phyloP scores from a whole-genome alignment of 64 coral and sea anemone genomes.

The Actinia equina region DNA sequence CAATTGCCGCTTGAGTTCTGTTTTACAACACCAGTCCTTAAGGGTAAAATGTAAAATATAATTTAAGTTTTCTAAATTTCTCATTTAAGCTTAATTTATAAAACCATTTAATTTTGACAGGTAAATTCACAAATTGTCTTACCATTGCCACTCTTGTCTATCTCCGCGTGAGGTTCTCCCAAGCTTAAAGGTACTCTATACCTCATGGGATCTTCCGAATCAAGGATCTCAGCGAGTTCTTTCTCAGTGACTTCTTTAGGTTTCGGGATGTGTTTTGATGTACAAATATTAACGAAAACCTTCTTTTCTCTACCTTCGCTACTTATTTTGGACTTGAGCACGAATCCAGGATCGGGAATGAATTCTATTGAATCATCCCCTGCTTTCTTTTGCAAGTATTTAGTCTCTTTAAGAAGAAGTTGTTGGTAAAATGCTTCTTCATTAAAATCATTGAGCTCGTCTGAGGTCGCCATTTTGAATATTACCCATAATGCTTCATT shows the following conservation, averaged over 20 bases:
- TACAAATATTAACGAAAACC: conserved; percentile 96
- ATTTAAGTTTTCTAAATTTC: too few relatives aligned
- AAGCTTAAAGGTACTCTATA: conserved; percentile 88
- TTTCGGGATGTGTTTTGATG: conserved; percentile 64
- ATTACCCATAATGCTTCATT: conserved; percentile 24
- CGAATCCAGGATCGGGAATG: conserved; percentile 77
- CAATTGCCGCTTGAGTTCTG: too few relatives aligned
- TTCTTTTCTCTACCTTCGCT: conserved; percentile 64
- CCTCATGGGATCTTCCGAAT: conserved; percentile 68
- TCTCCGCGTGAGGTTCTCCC: conserved; percentile 91
- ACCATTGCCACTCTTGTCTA: conserved; percentile 93
- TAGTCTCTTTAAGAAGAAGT: conserved; percentile 58
- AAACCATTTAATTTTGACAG: too few relatives aligned
- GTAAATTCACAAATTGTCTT: background rate
- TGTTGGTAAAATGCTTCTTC: conserved; percentile 84
- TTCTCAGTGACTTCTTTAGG: conserved; percentile 73
- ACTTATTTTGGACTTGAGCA: conserved; percentile 73
- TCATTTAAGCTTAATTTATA: too few relatives aligned
- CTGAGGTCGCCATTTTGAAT: conserved; percentile 78
- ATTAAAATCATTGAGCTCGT: conserved; percentile 23
- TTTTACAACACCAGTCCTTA: too few relatives aligned
- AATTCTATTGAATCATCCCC: conserved; percentile 47
- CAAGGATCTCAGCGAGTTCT: conserved; percentile 58
- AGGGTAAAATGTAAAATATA: too few relatives aligned
- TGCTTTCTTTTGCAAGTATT: conserved; percentile 33